Conservation (phyloP, 2,797 vertebrate species). For the Halcyon badia region DNA sequence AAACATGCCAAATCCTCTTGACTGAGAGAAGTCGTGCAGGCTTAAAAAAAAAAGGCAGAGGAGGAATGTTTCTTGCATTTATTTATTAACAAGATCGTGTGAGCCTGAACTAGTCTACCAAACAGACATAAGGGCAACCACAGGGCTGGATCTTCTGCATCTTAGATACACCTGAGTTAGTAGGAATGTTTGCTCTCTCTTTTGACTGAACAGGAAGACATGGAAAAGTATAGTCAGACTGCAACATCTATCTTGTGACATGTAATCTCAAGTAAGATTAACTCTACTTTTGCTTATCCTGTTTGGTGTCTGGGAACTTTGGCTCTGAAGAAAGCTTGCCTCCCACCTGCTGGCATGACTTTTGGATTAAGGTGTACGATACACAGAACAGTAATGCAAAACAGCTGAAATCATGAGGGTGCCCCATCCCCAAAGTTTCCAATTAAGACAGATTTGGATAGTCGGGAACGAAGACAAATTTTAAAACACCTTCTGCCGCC, state of each 20-base stretch:
- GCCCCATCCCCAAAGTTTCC: not conserved
- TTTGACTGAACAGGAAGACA: not conserved
- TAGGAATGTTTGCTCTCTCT: not conserved
- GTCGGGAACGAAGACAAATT: not conserved
- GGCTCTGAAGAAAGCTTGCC: not conserved
- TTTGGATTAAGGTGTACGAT: not conserved
- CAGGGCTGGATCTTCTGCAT: not conserved
- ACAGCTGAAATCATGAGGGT: not conserved
- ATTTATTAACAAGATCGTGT: not conserved
- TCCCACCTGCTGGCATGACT: not conserved
- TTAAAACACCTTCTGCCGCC: too few species aligned
- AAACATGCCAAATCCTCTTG: not conserved
- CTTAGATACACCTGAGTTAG: not conserved
- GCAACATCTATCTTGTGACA: not conserved
- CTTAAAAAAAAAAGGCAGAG: not conserved
- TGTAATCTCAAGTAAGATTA: not conserved
- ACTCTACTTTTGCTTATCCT: not conserved
- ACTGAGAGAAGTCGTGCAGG: not conserved
- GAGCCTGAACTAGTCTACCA: not conserved
- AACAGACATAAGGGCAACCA: not conserved
- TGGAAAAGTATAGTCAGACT: not conserved
- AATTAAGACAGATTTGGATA: not conserved
- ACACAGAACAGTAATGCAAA: not conserved
- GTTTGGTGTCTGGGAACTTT: not conserved
- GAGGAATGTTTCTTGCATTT: not conserved